These are phyloP conservation scores for Chaetops frenatus DNA, from an alignment of 2,113 vertebrate genomes.

Conservation along the genomic window DNA sequence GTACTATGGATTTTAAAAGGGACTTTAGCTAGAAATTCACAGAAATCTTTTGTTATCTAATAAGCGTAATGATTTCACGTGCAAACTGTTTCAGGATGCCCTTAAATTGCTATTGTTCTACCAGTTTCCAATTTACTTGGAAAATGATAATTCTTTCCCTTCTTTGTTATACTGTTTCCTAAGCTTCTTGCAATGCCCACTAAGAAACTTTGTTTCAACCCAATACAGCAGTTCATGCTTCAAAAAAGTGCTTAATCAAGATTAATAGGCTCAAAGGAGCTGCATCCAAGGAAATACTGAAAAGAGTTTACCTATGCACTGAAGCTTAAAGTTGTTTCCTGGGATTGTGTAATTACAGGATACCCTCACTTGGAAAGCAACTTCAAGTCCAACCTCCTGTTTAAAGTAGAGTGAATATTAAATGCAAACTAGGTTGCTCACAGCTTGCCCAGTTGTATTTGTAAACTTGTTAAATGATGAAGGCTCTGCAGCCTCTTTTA, in stretches of 20 bases:
- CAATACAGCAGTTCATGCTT: background rate
- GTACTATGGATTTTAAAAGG: background rate
- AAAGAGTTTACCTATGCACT: background rate
- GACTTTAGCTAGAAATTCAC: background rate
- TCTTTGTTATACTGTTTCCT: background rate
- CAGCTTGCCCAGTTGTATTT: background rate
- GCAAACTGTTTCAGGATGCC: background rate
- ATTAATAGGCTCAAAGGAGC: background rate
- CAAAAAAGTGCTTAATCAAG: background rate
- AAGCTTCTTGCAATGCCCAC: background rate
- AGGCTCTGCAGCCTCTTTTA: background rate
- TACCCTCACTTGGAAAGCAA: background rate
- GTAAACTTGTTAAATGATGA: background rate
- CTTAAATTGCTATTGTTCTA: background rate
- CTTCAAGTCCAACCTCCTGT: background rate
- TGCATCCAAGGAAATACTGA: background rate
- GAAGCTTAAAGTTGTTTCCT: background rate
- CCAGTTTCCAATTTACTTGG: background rate
- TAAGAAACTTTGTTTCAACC: background rate
- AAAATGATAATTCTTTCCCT: background rate
- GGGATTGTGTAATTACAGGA: fast-evolving
- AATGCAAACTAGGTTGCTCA: background rate
- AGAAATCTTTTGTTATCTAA: background rate
- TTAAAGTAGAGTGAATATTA: background rate
- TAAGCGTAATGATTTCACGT: background rate